These are phyloP conservation scores for Cyanocitta stelleri DNA, from an alignment of 2,113 vertebrate genomes.

Conservation along the genomic window DNA sequence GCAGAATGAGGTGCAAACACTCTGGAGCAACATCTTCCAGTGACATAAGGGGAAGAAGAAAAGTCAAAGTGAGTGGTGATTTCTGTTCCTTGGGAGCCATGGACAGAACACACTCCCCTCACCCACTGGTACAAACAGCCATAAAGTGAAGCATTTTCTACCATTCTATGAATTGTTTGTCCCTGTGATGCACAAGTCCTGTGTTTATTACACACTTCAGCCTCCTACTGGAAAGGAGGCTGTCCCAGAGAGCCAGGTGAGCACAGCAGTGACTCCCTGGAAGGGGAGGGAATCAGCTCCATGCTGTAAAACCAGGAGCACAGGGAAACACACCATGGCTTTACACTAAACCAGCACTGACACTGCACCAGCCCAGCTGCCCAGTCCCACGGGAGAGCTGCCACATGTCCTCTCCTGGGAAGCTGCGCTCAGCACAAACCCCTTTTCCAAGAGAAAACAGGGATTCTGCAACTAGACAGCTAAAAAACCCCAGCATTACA, in stretches of 20 bases:
- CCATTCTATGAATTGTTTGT: not conserved
- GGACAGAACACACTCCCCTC: not conserved
- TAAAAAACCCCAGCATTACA: not conserved
- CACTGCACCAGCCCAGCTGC: not conserved
- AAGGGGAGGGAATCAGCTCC: not conserved
- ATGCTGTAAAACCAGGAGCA: not conserved
- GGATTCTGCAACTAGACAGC: not conserved
- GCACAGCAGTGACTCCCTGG: not conserved
- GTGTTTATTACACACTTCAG: not conserved
- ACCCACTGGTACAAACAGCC: not conserved
- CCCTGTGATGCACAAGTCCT: not conserved
- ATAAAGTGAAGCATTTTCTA: not conserved
- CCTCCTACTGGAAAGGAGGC: not conserved
- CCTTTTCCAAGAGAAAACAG: not conserved
- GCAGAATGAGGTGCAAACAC: not conserved
- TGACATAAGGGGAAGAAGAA: not conserved
- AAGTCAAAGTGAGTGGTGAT: not conserved
- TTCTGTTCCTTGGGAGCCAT: not conserved
- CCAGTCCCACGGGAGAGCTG: not conserved
- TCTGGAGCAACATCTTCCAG: not conserved
- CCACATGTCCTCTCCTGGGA: not conserved
- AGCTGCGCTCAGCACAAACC: not conserved
- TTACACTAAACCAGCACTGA: not conserved
- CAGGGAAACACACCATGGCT: fast-evolving
- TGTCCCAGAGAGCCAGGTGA: not conserved